These are phyloP conservation scores for Ylistrum balloti DNA, from an alignment of 1,140 invertebrate genomes.

Conservation along the genomic window DNA sequence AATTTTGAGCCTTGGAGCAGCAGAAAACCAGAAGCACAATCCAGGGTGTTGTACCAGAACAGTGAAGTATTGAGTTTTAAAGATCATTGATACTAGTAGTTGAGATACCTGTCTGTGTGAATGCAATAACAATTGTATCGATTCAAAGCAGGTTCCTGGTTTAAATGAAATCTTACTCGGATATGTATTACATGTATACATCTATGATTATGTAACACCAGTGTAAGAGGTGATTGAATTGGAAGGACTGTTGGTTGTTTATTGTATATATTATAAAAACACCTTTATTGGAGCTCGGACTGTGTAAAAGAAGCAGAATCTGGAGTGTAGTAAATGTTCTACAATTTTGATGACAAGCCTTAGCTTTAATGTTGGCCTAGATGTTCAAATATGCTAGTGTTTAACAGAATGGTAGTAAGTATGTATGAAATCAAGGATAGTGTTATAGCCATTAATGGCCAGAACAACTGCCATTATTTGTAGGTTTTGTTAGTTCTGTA, in stretches of 20 bases:
- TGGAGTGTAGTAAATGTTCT: neutral
- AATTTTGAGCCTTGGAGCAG: no score
- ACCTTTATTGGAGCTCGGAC: neutral
- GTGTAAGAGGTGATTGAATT: neutral
- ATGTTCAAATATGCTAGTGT: neutral
- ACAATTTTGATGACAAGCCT: neutral
- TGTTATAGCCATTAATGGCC: neutral
- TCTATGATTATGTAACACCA: neutral
- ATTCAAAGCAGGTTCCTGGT: neutral
- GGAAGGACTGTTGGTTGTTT: no score
- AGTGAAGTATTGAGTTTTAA: neutral
- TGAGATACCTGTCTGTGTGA: no score
- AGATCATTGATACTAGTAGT: no score
- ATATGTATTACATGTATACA: no score
- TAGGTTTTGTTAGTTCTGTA: neutral
- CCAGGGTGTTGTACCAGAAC: no score
- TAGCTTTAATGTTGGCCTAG: neutral
- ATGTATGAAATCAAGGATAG: no score
- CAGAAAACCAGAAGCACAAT: no score
- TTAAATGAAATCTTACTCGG: neutral
- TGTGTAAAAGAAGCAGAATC: neutral
- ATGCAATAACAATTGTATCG: neutral
- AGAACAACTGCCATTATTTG: neutral
- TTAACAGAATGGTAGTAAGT: no score
- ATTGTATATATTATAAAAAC: no score